Evolutionary conservation across 2,113 vertebrate species (phyloP).

Genomic region (Macrotus californicus): DNA sequence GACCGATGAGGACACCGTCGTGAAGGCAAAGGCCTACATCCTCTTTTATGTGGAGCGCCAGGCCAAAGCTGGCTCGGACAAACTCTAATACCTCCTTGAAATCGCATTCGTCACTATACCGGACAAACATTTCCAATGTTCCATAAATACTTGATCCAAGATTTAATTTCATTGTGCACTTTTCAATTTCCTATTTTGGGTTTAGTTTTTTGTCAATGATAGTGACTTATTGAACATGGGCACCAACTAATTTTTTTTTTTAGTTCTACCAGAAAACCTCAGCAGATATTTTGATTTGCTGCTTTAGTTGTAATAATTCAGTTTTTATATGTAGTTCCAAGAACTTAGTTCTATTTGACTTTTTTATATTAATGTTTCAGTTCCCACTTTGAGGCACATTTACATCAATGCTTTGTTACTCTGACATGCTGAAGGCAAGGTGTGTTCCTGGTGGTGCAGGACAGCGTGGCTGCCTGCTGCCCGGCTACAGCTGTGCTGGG

Average conservation of each 20-base stretch:
- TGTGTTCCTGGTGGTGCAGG: conserved; percentile 38
- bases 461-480: conserved; percentile 38
- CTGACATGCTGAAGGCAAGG: conserved; percentile 42
- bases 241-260: conserved; percentile 79
- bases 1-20: conserved; percentile 92
- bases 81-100: conserved; percentile 82
- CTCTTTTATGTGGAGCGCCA: conserved; percentile 94
- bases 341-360: conserved; percentile 80
- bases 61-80: conserved; percentile 79
- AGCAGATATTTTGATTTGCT: conserved; percentile 84
- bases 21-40: conserved; percentile 97
- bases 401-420: conserved; percentile 71
- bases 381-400: conserved; percentile 81
- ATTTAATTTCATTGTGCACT: conserved; percentile 86
- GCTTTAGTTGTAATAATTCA: conserved; percentile 83
- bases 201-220: conserved; percentile 81
- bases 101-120: conserved; percentile 74
- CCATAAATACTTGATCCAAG: conserved; percentile 85
- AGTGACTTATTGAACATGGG: conserved; percentile 80
- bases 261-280: conserved; percentile 84
- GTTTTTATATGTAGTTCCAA: conserved; percentile 82
- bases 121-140: conserved; percentile 82
- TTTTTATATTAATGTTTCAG: conserved; percentile 78
- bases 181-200: conserved; percentile 81
- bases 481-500: not conserved